A percentile compares a stretch with the other conserved stretches of the same genome.
phyloP scores from a whole-genome alignment of 2,888 invertebrate genomes.

The Tanypteryx hageni region DNA sequence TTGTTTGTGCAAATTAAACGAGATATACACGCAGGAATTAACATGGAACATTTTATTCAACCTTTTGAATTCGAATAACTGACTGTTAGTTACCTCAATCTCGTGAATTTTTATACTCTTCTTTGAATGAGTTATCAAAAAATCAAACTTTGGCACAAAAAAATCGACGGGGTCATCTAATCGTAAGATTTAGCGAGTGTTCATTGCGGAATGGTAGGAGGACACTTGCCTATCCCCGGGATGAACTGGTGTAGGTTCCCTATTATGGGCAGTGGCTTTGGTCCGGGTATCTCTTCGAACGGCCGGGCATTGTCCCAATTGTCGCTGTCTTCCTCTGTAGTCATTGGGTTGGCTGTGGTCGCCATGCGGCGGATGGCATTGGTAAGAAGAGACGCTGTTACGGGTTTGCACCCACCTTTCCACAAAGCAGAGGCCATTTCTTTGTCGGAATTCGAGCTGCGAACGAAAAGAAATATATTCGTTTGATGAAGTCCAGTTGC shows the following conservation, averaged over 20 bases:
- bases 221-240: slow-evolving; percentile 78
- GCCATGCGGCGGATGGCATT: neutral
- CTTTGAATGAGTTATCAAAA: neutral
- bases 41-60: too few species aligned
- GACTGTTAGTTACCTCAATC: too few species aligned
- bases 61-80: too few species aligned
- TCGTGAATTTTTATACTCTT: neutral
- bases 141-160: neutral
- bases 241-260: slow-evolving; percentile 82
- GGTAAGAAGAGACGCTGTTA: neutral
- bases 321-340: neutral
- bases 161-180: neutral
- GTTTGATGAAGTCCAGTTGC: too few species aligned
- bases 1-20: neutral
- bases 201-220: neutral
- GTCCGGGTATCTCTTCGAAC: slow-evolving; percentile 79
- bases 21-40: too few species aligned
- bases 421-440: neutral
- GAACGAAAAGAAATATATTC: neutral
- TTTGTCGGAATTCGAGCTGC: neutral
- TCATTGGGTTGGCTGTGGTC: neutral
- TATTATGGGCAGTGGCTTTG: slow-evolving; percentile 79
- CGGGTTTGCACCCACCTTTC: neutral
- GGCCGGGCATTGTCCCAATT: slow-evolving; percentile 18
- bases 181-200: neutral